Evolutionary conservation across 2,797 vertebrate genomes (phyloP), one percentile per base, ranked within the genome.

Genomic region (Enteromius unitaeniatus): DNA sequence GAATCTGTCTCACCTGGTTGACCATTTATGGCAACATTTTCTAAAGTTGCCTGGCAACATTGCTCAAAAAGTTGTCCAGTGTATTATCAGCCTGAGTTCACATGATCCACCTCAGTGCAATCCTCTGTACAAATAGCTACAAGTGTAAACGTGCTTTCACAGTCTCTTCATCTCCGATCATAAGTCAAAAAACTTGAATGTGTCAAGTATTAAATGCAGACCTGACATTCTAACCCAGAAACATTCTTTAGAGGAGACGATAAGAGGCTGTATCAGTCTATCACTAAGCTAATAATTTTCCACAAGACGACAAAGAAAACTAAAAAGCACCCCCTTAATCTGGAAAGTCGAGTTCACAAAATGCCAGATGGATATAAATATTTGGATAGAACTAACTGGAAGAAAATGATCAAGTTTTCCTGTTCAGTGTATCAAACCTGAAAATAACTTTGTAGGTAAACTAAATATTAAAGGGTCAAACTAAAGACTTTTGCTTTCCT

Each of bases 191-290:
- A n/a, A 40, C 80, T 76, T 40, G 31, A 91, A 78, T 81, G 83
- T 86, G 86, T 89, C 84, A 78, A 78, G 72, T 79, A 70, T 68
- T 45, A 74, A 77, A 68, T 34, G 31, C 28, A 80, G 34, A 40
- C n/a, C 87, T 89, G 90, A 90, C 87, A 90, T 86, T 47, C 93
- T 90, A 93, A 94, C 26, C 60, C 26, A 64, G 14, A 62, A 28
- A 73, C 9, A 0, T 73, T 73, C 45, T 31, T 73, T 17, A 19
- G 5, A 47, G 7, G 42, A 1, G 21, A 14, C 7, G n/a, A 69
- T 42, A 69, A 42, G 37, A 42, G 67, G 11, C 67, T 42, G 10
- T 42, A 23, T 69, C 4, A 65, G 31, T 37, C 64, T 1, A 34
- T 67, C 31, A 67, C 9, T 15, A 15, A 69, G 21, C 6, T 26